Percentiles rank a stretch among this genome's conserved stretches.
Evolutionary conservation across 2,888 invertebrate genomes (phyloP).

Genomic region (Julus scandinavius): DNA sequence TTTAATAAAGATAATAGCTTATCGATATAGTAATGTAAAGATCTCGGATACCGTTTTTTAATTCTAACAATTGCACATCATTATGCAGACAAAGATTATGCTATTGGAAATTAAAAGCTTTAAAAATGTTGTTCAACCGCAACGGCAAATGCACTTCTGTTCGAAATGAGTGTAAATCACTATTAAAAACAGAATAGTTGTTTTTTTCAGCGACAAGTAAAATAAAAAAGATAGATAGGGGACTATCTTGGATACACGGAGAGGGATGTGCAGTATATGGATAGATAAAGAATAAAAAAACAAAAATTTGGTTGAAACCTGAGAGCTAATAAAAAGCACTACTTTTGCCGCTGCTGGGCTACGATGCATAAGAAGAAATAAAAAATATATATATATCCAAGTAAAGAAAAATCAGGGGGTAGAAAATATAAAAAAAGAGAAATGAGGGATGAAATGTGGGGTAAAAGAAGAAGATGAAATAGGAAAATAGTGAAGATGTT

Average conservation of each 20-base stretch:
- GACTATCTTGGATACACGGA: background rate
- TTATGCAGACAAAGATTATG: background rate
- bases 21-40: too few relatives aligned
- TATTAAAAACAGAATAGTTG: background rate
- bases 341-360: constrained; percentile 9
- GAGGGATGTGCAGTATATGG: background rate
- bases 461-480: constrained; percentile 47
- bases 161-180: constrained; percentile 15
- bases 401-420: background rate
- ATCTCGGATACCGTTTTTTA: background rate
- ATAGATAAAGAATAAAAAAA: constrained; percentile 28
- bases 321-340: constrained; percentile 35
- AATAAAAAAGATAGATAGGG: background rate
- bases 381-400: background rate
- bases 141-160: background rate
- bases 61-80: background rate
- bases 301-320: constrained; percentile 9
- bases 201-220: background rate
- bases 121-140: background rate
- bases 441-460: constrained; percentile 21
- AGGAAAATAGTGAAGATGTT: constrained; percentile 42
- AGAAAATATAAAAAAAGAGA: background rate
- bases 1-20: too few relatives aligned
- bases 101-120: background rate
- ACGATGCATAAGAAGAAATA: constrained; percentile 34